Conservation (phyloP, 1,140 invertebrate species). For the Zaprionus camerounensis region DNA sequence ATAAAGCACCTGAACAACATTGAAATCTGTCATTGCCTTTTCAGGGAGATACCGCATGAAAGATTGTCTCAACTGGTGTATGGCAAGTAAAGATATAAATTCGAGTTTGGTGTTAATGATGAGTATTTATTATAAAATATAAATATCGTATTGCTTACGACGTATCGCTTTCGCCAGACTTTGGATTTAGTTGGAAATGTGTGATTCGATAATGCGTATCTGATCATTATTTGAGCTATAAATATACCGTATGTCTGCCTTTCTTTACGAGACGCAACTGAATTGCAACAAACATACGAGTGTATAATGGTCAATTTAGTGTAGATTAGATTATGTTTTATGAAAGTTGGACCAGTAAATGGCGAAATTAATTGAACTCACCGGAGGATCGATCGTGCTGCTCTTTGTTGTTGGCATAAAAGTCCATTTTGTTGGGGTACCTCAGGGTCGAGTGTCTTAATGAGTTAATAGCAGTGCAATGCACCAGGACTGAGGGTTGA, state of each 20-base stretch:
- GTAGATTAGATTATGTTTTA: constrained; percentile 58
- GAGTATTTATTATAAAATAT: background rate
- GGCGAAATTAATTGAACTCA: constrained; percentile 58
- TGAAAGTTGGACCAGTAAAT: constrained; percentile 39
- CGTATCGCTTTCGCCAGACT: background rate
- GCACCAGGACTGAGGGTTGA: constrained; percentile 48
- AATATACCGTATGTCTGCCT: background rate
- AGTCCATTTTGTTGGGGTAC: constrained; percentile 65
- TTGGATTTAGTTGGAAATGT: background rate
- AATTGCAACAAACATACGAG: constrained; percentile 25
- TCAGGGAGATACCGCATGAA: background rate
- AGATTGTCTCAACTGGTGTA: background rate
- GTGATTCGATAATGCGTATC: background rate
- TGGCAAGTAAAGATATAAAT: background rate
- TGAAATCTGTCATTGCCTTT: background rate
- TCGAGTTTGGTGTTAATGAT: too few species aligned
- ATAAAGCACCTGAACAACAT: background rate
- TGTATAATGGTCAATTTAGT: constrained; percentile 24
- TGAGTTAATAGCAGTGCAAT: constrained; percentile 72
- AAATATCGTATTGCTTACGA: background rate
- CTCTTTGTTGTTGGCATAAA: constrained; percentile 64
- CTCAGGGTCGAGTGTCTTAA: constrained; percentile 28
- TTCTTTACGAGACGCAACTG: constrained; percentile 17
- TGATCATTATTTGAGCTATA: background rate
- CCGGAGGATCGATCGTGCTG: constrained; percentile 55